phyloP scores from a whole-genome alignment of 1,140 invertebrate species.

The Trichoplusia ni region DNA sequence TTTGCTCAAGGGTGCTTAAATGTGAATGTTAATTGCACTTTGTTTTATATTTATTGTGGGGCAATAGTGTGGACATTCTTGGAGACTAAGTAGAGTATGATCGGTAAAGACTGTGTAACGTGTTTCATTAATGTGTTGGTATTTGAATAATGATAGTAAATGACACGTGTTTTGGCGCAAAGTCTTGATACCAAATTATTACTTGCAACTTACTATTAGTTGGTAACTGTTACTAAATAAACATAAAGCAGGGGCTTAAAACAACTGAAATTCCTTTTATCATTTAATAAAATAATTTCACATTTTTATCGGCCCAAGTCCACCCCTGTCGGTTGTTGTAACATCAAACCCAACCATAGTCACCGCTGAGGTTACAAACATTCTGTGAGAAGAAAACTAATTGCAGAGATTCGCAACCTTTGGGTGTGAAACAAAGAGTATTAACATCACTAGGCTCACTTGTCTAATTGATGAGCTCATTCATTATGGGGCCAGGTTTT shows the following conservation, averaged over 20 bases:
- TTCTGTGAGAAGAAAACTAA: slow-evolving; percentile 41
- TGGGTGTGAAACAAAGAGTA: slow-evolving; percentile 53
- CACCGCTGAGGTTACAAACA: slow-evolving; percentile 22
- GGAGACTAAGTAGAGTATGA: too few relatives aligned
- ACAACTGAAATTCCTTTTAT: too few relatives aligned
- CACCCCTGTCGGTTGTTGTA: not conserved
- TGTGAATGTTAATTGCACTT: slow-evolving; percentile 4
- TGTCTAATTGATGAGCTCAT: slow-evolving; percentile 57
- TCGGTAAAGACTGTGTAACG: too few relatives aligned
- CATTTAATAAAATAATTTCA: not conserved
- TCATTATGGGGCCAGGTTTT: not conserved
- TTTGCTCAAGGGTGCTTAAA: slow-evolving; percentile 5
- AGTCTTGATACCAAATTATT: too few relatives aligned
- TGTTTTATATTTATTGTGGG: too few relatives aligned
- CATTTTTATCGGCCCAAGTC: not conserved
- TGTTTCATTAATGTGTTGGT: not conserved
- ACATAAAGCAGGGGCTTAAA: too few relatives aligned
- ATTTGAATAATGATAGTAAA: too few relatives aligned
- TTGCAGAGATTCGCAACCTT: slow-evolving; percentile 47
- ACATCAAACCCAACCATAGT: not conserved
- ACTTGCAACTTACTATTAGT: too few relatives aligned
- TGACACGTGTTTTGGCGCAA: too few relatives aligned
- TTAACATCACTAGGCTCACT: slow-evolving; percentile 32
- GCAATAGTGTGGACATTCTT: too few relatives aligned
- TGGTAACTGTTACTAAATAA: too few relatives aligned